Base-by-base conservation (phyloP, 1,140 invertebrate genomes). In the Mesaphorura yosii region DNA sequence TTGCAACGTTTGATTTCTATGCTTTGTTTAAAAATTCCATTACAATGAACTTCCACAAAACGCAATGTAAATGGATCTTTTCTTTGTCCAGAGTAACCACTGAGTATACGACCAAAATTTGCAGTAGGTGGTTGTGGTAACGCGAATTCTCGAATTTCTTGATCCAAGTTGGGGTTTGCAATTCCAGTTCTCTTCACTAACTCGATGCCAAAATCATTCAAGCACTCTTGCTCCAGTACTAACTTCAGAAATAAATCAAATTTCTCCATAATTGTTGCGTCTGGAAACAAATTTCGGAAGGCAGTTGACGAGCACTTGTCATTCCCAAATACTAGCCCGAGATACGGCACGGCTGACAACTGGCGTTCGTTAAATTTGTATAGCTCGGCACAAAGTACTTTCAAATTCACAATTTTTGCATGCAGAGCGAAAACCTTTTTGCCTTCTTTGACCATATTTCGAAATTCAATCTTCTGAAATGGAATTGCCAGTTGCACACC, bases 401-500 rank as follows among this genome's bases (percentile, higher is more conserved):
- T n/a, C 4, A 53, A 1, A 10, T 26, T 29, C 1, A 58, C 20
- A 27, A 19, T 10, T 37, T 47, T 31, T 12, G 39, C 53, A 15
- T n/a, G 17, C 1, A 62, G 5, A 19, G 2, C 23, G 41, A 51
- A 48, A 39, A 10, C n/a, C 22, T 31, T 38, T 23, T 51, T 42
- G 19, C 44, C 41, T 51, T 51, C 10, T 55, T 56, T 26, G 20
- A 22, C 5, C 3, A 26, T 34, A 31, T 20, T 48, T 34, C 46
- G 25, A 29, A 62, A 58, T 19, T 69, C 66, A 1, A 74, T 45
- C 39, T 66, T 66, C 48, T 70, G 66, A 20, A 76, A 56, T 10
- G 67, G 66, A 17, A 76, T 67, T 47, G 71, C 69, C 10, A n/a
- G n/a, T 5, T 71, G 56, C n/a, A 75, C 41, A 50, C 69, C 60